These are phyloP conservation scores for Dryococelus australis DNA, from an alignment of 2,888 invertebrate species.

Conservation along the genomic window DNA sequence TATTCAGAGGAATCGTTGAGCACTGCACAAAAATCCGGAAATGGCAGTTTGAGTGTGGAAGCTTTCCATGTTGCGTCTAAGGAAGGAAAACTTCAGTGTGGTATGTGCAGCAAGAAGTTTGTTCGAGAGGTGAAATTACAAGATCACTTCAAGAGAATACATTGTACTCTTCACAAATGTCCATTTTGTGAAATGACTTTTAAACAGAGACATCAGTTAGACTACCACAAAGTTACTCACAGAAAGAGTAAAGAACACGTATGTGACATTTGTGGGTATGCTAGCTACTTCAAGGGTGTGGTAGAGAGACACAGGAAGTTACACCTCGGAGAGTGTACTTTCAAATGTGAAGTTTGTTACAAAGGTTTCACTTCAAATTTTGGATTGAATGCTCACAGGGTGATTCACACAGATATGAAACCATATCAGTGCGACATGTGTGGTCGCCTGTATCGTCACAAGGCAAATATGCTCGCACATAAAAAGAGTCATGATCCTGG, in stretches of 20 bases:
- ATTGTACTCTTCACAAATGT: constrained; percentile 6
- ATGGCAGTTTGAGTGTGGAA: neutral
- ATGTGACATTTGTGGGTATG: constrained; percentile 54
- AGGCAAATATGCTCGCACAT: constrained; percentile 54
- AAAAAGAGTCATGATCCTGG: constrained; percentile 53
- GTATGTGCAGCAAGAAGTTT: constrained; percentile 25
- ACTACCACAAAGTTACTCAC: constrained; percentile 54
- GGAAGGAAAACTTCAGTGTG: neutral
- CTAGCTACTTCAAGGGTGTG: constrained; percentile 54
- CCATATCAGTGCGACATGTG: constrained; percentile 53
- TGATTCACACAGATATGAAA: constrained; percentile 51
- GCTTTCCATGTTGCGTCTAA: neutral
- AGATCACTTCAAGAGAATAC: neutral
- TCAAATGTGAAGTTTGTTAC: constrained; percentile 61
- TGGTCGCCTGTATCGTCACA: constrained; percentile 52
- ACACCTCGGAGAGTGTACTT: constrained; percentile 62
- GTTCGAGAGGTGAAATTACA: neutral
- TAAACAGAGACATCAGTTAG: neutral
- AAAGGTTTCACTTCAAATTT: constrained; percentile 64
- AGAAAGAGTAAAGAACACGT: constrained; percentile 51
- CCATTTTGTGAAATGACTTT: neutral
- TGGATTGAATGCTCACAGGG: constrained; percentile 54
- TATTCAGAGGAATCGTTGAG: neutral
- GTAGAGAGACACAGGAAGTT: constrained; percentile 53
- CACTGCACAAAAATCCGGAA: neutral